phyloP scores from a whole-genome alignment of 2,888 invertebrate genomes.

The Prenolepis imparis region DNA sequence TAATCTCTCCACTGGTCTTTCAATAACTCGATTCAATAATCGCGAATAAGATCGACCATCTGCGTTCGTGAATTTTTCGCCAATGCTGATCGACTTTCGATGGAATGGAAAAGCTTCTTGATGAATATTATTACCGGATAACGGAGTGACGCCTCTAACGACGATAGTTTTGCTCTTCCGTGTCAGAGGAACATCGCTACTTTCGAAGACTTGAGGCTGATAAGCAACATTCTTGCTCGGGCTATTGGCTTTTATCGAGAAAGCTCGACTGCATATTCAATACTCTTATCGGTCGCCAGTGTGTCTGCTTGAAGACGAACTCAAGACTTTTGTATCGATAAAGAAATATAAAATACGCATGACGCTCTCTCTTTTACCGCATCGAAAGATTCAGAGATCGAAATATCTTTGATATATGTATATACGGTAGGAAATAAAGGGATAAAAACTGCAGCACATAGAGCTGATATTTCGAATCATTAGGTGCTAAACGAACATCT shows the following conservation, averaged over 20 bases:
- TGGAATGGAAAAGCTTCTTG: conserved; percentile 55
- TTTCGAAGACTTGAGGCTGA: conserved; percentile 49
- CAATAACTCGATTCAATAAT: background rate
- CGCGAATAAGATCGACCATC: background rate
- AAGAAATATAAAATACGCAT: conserved; percentile 4
- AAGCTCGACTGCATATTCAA: conserved; percentile 25
- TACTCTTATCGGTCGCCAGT: conserved; percentile 34
- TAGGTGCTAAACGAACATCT: conserved; percentile 30
- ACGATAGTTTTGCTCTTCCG: conserved; percentile 64
- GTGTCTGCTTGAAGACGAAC: conserved; percentile 28
- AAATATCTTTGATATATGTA: background rate
- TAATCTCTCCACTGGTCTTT: background rate
- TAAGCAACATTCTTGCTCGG: conserved; percentile 66
- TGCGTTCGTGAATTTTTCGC: conserved; percentile 42
- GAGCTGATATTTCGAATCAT: conserved; percentile 8
- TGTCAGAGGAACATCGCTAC: conserved; percentile 57
- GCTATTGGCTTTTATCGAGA: conserved; percentile 59
- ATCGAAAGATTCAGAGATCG: conserved; percentile 35
- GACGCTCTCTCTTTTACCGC: background rate
- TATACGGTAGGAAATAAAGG: background rate
- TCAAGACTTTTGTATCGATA: conserved; percentile 20
- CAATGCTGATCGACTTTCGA: conserved; percentile 60
- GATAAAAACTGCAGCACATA: conserved; percentile 1
- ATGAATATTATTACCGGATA: conserved; percentile 67
- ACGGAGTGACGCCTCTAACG: conserved; percentile 61